Conservation (phyloP, 2,113 vertebrate genomes). For the Bambusicola thoracicus region DNA sequence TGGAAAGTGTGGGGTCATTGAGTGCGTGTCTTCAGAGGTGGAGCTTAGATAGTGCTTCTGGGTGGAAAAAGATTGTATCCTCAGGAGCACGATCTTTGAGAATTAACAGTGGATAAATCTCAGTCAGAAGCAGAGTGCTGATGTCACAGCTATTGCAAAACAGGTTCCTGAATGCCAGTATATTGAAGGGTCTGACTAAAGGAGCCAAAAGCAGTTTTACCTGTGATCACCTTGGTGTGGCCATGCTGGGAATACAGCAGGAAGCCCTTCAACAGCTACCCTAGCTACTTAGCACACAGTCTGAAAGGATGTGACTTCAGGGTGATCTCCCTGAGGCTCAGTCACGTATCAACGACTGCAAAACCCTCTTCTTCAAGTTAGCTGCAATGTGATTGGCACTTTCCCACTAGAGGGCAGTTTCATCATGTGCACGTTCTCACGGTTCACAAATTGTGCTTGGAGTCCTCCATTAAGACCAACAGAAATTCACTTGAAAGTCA, state of each 20-base stretch:
- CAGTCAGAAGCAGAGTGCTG: not conserved
- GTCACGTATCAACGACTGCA: too few species aligned
- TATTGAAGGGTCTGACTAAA: not conserved
- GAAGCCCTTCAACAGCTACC: too few species aligned
- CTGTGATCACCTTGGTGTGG: not conserved
- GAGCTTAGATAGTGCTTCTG: not conserved
- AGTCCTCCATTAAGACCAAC: not conserved
- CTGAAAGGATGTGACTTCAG: not conserved
- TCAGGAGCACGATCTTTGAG: not conserved
- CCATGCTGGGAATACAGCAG: not conserved
- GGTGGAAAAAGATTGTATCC: not conserved
- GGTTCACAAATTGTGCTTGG: not conserved
- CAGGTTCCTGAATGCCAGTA: not conserved
- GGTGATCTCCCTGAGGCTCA: not conserved
- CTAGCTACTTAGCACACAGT: not conserved
- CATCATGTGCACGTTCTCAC: not conserved
- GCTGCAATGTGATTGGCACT: not conserved
- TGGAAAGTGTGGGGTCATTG: not conserved
- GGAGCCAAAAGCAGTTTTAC: not conserved
- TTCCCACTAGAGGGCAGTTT: slow-evolving; percentile 55
- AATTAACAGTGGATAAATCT: not conserved
- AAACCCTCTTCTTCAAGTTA: accelerated
- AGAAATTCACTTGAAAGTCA: not conserved
- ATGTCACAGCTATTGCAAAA: not conserved
- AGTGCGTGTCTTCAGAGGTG: not conserved